Conservation (phyloP, 2,888 invertebrate genomes). For the Mellilla xanthometata region DNA sequence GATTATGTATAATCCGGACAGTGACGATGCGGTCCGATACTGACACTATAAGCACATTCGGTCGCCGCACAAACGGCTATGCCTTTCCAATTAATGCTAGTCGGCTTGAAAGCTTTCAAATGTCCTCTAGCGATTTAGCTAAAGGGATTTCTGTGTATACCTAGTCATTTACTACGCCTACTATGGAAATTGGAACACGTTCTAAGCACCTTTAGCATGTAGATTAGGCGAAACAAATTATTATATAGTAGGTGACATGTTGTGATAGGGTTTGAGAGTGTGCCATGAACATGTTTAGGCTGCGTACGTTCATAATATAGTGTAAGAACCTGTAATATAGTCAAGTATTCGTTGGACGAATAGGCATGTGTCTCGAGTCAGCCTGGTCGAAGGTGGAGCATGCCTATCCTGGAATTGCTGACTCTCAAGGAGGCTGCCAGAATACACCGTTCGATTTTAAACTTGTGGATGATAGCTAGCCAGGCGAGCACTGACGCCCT, state of each 20-base stretch:
- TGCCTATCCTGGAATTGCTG: too few relatives aligned
- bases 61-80: constrained; percentile 18
- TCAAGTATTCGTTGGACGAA: too few relatives aligned
- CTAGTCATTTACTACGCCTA: constrained; percentile 1
- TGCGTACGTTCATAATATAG: too few relatives aligned
- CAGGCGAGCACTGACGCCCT: too few relatives aligned
- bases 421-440: too few relatives aligned
- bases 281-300: too few relatives aligned
- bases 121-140: constrained; percentile 32
- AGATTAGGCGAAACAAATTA: neutral
- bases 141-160: constrained; percentile 25
- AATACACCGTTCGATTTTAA: too few relatives aligned
- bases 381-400: too few relatives aligned
- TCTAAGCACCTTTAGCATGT: neutral
- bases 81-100: constrained; percentile 30
- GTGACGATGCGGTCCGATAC: neutral
- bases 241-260: neutral
- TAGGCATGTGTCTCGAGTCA: too few relatives aligned
- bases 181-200: constrained; percentile 3
- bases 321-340: too few relatives aligned
- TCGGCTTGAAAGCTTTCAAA: constrained; percentile 40
- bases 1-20: constrained; percentile 5
- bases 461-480: too few relatives aligned
- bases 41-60: constrained; percentile 16
- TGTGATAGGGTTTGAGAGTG: too few relatives aligned